These are phyloP conservation scores for Heteromurus nitidus DNA, from an alignment of 2,888 invertebrate genomes.

Conservation along the genomic window DNA sequence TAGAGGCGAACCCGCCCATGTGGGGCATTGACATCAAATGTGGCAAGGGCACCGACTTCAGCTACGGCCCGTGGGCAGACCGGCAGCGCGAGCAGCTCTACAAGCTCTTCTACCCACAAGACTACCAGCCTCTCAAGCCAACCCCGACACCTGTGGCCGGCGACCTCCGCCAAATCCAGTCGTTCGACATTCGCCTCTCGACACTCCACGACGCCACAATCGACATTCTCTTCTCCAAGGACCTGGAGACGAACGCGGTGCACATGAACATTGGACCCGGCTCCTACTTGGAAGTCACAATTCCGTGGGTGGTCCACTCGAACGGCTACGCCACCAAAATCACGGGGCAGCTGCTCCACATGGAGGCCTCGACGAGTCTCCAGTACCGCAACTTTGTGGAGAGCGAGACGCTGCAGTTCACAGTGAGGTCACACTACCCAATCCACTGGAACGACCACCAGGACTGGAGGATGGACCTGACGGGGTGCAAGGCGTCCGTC, in stretches of 20 bases:
- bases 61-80: constrained; percentile 99
- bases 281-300: constrained; percentile 95
- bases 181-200: constrained; percentile 93
- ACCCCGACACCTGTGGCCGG: constrained; percentile 90
- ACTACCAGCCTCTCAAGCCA: constrained; percentile 84
- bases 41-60: constrained; percentile 95
- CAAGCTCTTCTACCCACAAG: constrained; percentile 95
- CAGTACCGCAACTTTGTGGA: constrained; percentile 93
- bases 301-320: constrained; percentile 93
- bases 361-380: constrained; percentile 96
- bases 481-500: constrained; percentile 95
- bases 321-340: constrained; percentile 93
- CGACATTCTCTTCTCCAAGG: constrained; percentile 97
- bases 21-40: constrained; percentile 97
- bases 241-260: constrained; percentile 94
- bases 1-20: constrained; percentile 93
- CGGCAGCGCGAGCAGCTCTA: constrained; percentile 95
- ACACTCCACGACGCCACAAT: constrained; percentile 94
- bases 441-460: constrained; percentile 97
- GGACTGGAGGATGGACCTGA: constrained; percentile 92
- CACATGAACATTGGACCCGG: constrained; percentile 97
- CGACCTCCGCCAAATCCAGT: constrained; percentile 90
- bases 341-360: constrained; percentile 92
- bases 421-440: constrained; percentile 91
- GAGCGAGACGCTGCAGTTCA: constrained; percentile 96